phyloP scores from a whole-genome alignment of 2,888 invertebrate species.

The Trachelus stipa region DNA sequence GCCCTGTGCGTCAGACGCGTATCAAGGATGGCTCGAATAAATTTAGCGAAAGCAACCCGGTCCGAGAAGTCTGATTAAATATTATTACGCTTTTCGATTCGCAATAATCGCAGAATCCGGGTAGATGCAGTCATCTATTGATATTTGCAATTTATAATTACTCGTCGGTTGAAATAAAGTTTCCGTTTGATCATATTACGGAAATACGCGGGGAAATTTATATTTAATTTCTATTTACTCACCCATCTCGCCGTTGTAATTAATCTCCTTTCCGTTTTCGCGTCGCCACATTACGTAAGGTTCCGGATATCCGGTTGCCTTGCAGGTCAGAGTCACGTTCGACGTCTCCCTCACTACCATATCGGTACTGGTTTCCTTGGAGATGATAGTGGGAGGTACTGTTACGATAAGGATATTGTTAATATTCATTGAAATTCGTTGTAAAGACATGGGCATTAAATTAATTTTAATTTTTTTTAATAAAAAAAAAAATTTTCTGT shows the following conservation, averaged over 20 bases:
- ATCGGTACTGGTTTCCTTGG: constrained; percentile 90
- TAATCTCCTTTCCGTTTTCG: constrained; percentile 89
- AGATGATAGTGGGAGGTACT: constrained; percentile 93
- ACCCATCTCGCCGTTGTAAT: constrained; percentile 91
- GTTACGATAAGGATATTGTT: constrained; percentile 46
- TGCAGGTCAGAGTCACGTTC: constrained; percentile 88
- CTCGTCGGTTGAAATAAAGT: no score
- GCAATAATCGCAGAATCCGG: neutral
- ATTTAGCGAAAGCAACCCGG: neutral
- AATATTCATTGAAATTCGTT: neutral
- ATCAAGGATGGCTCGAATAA: neutral
- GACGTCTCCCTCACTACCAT: constrained; percentile 92
- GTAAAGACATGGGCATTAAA: neutral
- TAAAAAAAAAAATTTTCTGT: neutral
- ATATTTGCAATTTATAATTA: no score
- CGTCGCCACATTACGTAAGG: constrained; percentile 94
- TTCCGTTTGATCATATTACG: neutral
- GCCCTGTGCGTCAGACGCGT: neutral
- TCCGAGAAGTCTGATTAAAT: neutral
- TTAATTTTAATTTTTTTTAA: neutral
- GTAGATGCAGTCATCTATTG: neutral
- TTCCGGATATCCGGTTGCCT: constrained; percentile 89
- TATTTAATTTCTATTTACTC: constrained; percentile 49
- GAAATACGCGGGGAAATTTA: neutral
- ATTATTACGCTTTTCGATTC: neutral